A percentile compares a stretch with the other conserved stretches of the same genome.
Evolutionary conservation across 2,888 invertebrate species (phyloP).

Genomic region (Himalopsyche tibetana): DNA sequence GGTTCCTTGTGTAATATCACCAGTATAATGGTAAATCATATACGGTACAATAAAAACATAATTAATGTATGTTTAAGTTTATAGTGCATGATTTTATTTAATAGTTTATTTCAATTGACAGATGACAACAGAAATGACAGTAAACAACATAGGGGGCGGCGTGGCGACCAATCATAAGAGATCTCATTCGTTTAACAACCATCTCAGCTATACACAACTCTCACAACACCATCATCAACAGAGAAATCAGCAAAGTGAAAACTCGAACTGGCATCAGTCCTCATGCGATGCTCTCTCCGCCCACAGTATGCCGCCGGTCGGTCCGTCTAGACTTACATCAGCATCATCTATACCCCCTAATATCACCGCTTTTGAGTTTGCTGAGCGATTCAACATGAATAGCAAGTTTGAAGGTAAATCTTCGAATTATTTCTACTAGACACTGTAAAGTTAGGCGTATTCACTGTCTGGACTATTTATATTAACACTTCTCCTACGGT

Average conservation of each 20-base stretch:
- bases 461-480: too few relatives aligned
- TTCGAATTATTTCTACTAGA: background rate
- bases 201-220: conserved; percentile 82
- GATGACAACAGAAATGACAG: conserved; percentile 67
- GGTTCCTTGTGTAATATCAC: too few relatives aligned
- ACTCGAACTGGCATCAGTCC: conserved; percentile 75
- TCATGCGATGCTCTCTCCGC: conserved; percentile 76
- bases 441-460: too few relatives aligned
- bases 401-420: conserved; percentile 77
- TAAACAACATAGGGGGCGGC: conserved; percentile 68
- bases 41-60: too few relatives aligned
- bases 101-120: conserved; percentile 53
- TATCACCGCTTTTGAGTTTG: conserved; percentile 77
- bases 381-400: conserved; percentile 76
- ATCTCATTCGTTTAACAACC: conserved; percentile 84
- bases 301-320: conserved; percentile 69
- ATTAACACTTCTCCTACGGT: too few relatives aligned
- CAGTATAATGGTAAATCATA: too few relatives aligned
- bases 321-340: conserved; percentile 72
- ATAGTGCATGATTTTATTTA: background rate
- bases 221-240: conserved; percentile 77
- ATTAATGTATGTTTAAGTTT: too few relatives aligned
- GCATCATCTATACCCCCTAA: conserved; percentile 77
- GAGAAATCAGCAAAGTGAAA: conserved; percentile 80
- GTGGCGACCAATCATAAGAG: conserved; percentile 79